These are phyloP conservation scores for Malurus alboscapulatus DNA, from an alignment of 2,113 vertebrate species.

Conservation along the genomic window DNA sequence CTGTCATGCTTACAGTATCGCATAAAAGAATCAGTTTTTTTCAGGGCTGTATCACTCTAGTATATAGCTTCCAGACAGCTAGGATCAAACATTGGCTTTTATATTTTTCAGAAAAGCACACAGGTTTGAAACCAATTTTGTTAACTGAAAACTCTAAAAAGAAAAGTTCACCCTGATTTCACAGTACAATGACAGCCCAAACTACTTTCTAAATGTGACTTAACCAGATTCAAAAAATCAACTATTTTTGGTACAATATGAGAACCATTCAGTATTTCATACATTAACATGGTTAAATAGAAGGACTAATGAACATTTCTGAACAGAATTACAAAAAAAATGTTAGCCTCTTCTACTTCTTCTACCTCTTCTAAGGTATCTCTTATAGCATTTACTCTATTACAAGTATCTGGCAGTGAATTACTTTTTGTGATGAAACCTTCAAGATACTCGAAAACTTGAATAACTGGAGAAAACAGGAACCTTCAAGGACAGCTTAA, in stretches of 20 bases:
- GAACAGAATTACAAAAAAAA: not conserved
- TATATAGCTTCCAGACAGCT: not conserved
- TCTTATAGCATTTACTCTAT: not conserved
- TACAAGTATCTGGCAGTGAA: not conserved
- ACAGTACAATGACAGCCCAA: not conserved
- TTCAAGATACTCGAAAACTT: not conserved
- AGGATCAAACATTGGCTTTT: not conserved
- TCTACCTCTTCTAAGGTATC: not conserved
- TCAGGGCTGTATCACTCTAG: not conserved
- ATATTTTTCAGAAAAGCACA: not conserved
- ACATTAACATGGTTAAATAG: not conserved
- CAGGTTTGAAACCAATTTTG: not conserved
- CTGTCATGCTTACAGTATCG: not conserved
- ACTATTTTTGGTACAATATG: not conserved
- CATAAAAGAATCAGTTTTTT: not conserved
- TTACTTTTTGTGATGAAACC: not conserved
- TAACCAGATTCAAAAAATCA: not conserved
- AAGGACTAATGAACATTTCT: not conserved
- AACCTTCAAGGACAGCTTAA: not conserved
- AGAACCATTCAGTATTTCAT: not conserved
- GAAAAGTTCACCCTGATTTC: not conserved
- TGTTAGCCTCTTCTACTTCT: not conserved
- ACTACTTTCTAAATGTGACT: not conserved
- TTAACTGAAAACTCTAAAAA: not conserved
- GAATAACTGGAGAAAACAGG: not conserved